Conservation (phyloP, 2,113 vertebrate species). For the Pangasianodon gigas region DNA sequence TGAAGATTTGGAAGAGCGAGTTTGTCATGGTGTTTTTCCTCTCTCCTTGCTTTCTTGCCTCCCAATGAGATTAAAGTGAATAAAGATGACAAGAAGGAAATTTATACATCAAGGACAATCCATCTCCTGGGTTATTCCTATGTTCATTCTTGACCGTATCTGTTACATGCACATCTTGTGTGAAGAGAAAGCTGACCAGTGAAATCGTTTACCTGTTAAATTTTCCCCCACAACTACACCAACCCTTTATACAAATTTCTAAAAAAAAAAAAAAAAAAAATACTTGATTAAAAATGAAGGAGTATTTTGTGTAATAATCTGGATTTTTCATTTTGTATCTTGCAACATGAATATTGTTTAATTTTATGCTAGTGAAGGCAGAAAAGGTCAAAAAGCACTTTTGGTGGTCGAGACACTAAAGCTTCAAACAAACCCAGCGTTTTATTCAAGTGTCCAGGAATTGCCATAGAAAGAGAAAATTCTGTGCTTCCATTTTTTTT, state of each 20-base stretch:
- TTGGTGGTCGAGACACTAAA: conserved; percentile 18
- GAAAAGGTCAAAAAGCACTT: conserved; percentile 35
- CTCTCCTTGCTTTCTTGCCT: not conserved
- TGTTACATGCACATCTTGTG: not conserved
- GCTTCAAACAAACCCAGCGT: conserved; percentile 18
- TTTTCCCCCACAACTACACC: not conserved
- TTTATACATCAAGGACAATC: not conserved
- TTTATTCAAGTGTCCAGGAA: conserved; percentile 27
- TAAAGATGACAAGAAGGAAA: not conserved
- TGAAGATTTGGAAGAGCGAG: not conserved
- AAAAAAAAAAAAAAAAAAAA: not conserved
- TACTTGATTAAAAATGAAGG: not conserved
- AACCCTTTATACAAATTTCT: not conserved
- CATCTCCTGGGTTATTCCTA: not conserved
- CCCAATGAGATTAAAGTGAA: not conserved
- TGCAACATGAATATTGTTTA: not conserved
- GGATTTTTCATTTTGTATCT: not conserved
- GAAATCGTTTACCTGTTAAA: not conserved
- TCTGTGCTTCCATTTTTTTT: conserved; percentile 57
- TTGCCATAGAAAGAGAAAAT: conserved; percentile 63
- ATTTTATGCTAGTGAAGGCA: conserved; percentile 22
- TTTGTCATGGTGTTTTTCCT: not conserved
- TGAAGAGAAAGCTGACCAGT: not conserved
- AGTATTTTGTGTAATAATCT: conserved; percentile 7
- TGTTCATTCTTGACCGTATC: not conserved